A percentile compares a stretch with the other conserved stretches of the same genome.
Evolutionary conservation across 2,113 vertebrate species (phyloP).

Genomic region (Pogona vitticeps): DNA sequence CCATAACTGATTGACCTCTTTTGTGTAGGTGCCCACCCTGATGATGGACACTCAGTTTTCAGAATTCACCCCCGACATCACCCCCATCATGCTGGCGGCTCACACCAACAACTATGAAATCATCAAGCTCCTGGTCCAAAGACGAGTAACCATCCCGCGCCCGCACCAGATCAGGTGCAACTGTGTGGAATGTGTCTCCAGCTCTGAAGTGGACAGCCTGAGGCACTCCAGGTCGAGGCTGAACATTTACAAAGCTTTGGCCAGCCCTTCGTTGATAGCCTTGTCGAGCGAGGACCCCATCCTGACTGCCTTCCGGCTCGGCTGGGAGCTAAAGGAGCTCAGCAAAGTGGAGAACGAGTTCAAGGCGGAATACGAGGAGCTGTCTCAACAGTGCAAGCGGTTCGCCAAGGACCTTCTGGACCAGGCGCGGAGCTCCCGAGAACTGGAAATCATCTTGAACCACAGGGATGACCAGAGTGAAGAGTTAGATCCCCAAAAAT

Average conservation of each 20-base stretch:
- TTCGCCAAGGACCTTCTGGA: slow-evolving; percentile 98
- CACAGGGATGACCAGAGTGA: slow-evolving; percentile 96
- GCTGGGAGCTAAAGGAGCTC: slow-evolving; percentile 98
- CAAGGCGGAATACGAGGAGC: slow-evolving; percentile 97
- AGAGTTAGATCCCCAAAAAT: slow-evolving; percentile 91
- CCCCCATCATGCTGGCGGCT: slow-evolving; percentile 97
- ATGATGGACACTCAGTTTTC: slow-evolving; percentile 98
- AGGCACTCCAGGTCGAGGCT: slow-evolving; percentile 93
- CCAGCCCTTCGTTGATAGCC: slow-evolving; percentile 94
- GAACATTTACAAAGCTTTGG: slow-evolving; percentile 96
- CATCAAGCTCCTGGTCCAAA: slow-evolving; percentile 95
- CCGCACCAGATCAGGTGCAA: slow-evolving; percentile 97
- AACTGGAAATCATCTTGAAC: slow-evolving; percentile 96
- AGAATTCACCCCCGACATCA: slow-evolving; percentile 97
- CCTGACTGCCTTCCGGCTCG: slow-evolving; percentile 93
- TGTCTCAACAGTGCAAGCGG: slow-evolving; percentile 96
- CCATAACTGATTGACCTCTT: slow-evolving; percentile 2
- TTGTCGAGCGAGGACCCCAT: slow-evolving; percentile 91
- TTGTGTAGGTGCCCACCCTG: slow-evolving; percentile 86
- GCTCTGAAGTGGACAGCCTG: slow-evolving; percentile 95
- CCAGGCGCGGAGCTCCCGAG: slow-evolving; percentile 93
- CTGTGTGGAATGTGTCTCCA: slow-evolving; percentile 96
- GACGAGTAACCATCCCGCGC: slow-evolving; percentile 92
- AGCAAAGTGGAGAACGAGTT: slow-evolving; percentile 99
- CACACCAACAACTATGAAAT: slow-evolving; percentile 99